phyloP scores from a whole-genome alignment of 2,113 vertebrate genomes.

The Rhinolophus sinicus region DNA sequence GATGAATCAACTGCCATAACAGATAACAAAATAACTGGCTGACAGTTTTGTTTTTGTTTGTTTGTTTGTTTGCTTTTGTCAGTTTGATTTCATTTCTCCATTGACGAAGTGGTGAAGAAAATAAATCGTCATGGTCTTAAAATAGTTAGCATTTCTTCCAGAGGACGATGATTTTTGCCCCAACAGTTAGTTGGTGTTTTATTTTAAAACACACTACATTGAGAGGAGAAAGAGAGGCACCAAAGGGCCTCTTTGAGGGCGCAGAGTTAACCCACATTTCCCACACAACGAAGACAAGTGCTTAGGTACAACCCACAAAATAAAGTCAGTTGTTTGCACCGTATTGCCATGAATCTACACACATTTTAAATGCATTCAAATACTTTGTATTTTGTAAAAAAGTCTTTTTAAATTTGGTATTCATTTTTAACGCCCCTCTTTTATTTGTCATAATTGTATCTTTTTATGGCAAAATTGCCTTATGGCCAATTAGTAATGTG shows the following conservation, averaged over 20 bases:
- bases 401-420: background rate
- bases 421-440: background rate
- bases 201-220: background rate
- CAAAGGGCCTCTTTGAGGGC: background rate
- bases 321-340: background rate
- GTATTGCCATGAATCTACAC: too few relatives aligned
- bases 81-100: background rate
- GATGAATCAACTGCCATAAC: background rate
- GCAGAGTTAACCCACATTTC: background rate
- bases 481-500: background rate
- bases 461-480: background rate
- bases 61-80: background rate
- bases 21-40: background rate
- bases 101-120: background rate
- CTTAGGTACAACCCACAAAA: background rate
- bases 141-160: background rate
- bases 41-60: background rate
- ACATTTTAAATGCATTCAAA: background rate
- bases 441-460: background rate
- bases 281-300: background rate
- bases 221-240: background rate
- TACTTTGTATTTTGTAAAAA: background rate
- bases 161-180: background rate
- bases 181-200: background rate
- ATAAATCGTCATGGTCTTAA: background rate